Base-by-base conservation (phyloP, 2,888 invertebrate species). In the Nomada ferruginata region DNA sequence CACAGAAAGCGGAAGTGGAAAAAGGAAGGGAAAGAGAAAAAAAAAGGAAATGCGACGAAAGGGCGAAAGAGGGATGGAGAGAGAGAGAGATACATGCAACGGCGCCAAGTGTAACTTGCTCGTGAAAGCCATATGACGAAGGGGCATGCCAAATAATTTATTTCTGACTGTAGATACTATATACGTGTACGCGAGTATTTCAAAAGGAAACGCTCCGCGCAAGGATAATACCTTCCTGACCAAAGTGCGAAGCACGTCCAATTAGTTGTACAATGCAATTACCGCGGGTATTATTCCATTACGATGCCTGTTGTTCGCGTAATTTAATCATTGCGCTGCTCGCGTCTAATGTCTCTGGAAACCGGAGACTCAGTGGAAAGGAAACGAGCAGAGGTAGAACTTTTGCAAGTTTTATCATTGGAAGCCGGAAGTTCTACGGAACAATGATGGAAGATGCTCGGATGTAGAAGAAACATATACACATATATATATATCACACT, bases 61-160 rank as follows among this genome's bases (percentile, higher is more conserved):
- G 13, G 2, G 13, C 1, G 23, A 57, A 42, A 11, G 23, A 42
- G 68, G 18, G 20, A 42, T 26, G 26, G 68, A 53, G 13, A 13
- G 18, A 3, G n/a, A 3, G 69, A 23, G n/a, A 57, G 70, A 52
- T 4, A 26, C 18, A 9, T 42, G 47, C 65, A 44, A 5, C 60
- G 68, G 76, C 81, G 74, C 74, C 78, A 68, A 65, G 72, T 82
- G 79, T 63, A 64, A 72, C 78, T 71, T 29, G 47, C 79, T 64
- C 75, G 84, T 52, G 63, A 82, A 85, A 76, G 71, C 65, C 66
- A 55, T 71, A 60, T 76, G 78, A 78, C 76, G 77, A 80, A 78
- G 63, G 66, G 59, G 72, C 65, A 73, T 85, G 72, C 70, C 69
- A 70, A 85, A 86, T 86, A 72, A 85, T 85, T 86, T 86, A 86